These are phyloP conservation scores for Lepus townsendii DNA, from an alignment of 2,797 vertebrate genomes.

Conservation along the genomic window DNA sequence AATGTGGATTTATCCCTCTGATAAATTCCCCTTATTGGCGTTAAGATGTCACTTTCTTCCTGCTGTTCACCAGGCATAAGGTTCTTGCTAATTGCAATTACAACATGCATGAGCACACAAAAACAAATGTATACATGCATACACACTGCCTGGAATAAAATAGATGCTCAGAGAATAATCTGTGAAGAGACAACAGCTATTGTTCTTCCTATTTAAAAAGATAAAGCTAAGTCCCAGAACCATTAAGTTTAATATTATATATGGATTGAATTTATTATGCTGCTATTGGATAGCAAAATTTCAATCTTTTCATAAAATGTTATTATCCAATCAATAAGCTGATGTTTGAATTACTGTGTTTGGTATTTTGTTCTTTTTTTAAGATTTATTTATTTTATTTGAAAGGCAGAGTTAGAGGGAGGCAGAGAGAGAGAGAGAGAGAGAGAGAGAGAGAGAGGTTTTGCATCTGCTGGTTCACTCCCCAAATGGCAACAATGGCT, in stretches of 20 bases:
- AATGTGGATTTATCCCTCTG: too few relatives aligned
- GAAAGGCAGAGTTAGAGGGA: too few relatives aligned
- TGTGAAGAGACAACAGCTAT: neutral
- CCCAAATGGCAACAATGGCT: too few relatives aligned
- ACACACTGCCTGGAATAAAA: neutral
- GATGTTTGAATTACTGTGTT: neutral
- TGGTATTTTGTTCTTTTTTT: too few relatives aligned
- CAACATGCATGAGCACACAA: neutral
- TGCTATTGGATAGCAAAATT: neutral
- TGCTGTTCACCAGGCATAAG: neutral
- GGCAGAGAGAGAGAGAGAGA: too few relatives aligned
- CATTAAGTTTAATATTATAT: neutral
- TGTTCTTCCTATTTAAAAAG: neutral
- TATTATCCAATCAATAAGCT: neutral
- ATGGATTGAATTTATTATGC: neutral
- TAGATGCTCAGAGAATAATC: neutral
- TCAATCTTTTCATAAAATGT: neutral
- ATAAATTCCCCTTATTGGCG: too few relatives aligned
- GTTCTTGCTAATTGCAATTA: neutral
- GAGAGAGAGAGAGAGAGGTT: too few relatives aligned
- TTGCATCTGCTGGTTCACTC: too few relatives aligned
- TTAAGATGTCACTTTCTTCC: too few relatives aligned
- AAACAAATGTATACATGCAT: neutral
- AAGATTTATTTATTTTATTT: too few relatives aligned
- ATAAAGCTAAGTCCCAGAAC: neutral